Evolutionary conservation across 2,797 vertebrate species (phyloP).

Genomic region (Pangasius krempfi): DNA sequence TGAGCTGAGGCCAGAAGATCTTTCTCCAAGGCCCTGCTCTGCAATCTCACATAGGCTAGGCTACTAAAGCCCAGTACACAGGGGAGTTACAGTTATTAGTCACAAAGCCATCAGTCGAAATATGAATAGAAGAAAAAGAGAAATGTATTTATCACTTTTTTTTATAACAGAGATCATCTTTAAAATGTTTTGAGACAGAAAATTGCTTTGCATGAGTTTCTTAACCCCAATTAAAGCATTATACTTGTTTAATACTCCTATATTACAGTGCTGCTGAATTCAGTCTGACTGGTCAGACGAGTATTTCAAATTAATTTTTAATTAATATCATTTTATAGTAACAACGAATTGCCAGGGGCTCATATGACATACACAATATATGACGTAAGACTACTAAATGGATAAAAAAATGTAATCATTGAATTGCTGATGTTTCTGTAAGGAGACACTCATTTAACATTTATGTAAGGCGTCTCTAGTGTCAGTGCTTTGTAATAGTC

Average conservation of each 20-base stretch:
- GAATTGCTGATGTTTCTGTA: too few relatives aligned
- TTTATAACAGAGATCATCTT: neutral
- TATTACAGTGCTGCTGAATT: neutral
- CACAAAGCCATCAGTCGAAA: neutral
- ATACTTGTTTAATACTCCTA: neutral
- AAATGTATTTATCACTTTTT: neutral
- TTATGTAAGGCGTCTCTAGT: too few relatives aligned
- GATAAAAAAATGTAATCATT: too few relatives aligned
- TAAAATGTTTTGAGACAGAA: neutral
- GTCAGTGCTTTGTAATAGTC: too few relatives aligned
- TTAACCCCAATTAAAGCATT: neutral
- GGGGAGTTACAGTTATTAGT: neutral
- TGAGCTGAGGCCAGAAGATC: neutral
- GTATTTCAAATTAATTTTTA: neutral
- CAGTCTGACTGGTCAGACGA: neutral
- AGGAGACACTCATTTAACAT: too few relatives aligned
- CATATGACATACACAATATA: neutral
- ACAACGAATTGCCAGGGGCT: neutral
- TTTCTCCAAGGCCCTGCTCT: neutral
- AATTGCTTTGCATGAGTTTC: neutral
- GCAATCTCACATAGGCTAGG: conserved; percentile 1
- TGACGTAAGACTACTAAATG: neutral
- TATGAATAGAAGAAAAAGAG: neutral
- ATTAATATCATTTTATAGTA: neutral
- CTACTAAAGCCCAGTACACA: neutral